Evolutionary conservation across 2,797 vertebrate species (phyloP), one percentile per base, ranked within the genome.

Genomic region (Lepilemur septentrionalis): DNA sequence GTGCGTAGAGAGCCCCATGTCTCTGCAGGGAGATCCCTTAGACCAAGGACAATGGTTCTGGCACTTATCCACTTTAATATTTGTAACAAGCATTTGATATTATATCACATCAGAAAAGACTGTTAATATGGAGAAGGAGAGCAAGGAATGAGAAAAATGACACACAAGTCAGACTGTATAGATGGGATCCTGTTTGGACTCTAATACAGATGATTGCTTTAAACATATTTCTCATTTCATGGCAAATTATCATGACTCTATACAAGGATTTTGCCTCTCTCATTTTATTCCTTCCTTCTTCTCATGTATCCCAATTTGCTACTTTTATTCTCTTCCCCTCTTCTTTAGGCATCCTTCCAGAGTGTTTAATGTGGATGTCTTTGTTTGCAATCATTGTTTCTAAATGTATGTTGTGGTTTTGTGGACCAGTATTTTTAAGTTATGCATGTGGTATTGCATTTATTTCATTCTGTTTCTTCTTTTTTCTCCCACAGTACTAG

Each of bases 381-480:
- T 78, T 18, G 15, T 78, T 89, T 84, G 25, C 17, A 76, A 17
- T 65, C 32, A 25, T 85, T 48, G 5, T 57, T 76, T 6, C 32
- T 63, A 73, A 55, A 79, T 83, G 10, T 59, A 23, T 59, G 50
- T 20, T 38, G 25, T 48, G 32, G 32, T 78, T 90, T 86, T 17
- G 2, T 41, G 18, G 83, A 43, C 48, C 11, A 67, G 2, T 20
- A 17, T 78, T 85, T 86, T 79, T 32, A 48, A 79, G 67, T n/a
- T 38, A n/a, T 30, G 20, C 14, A 55, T 48, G 35, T 57, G 28
- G 25, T 6, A 30, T 83, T 94, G 48, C 12, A 25, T 55, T 85
- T 28, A 38, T 73, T 73, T 91, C 38, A 57, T 91, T 76, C 20
- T 92, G 10, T 63, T 87, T 72, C 30, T 81, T 73, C 52, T 52